Percentiles rank a stretch among this genome's conserved stretches.
phyloP scores from a whole-genome alignment of 2,888 invertebrate genomes.

The Spodoptera picta region DNA sequence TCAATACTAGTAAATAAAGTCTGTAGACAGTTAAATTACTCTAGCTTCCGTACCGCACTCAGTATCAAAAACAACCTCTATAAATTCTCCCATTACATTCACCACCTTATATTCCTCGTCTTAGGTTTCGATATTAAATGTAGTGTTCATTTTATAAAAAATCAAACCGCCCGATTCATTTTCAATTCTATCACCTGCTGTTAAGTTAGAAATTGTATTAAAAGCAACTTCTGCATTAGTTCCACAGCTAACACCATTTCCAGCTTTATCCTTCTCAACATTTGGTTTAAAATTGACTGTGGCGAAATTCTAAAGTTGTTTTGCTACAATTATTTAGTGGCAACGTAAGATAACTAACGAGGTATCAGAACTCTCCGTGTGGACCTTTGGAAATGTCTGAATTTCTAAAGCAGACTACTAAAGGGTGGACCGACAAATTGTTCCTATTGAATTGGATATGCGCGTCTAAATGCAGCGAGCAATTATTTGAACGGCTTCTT shows the following conservation, averaged over 20 bases:
- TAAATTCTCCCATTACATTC: constrained; percentile 39
- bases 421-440: constrained; percentile 84
- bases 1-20: constrained; percentile 76
- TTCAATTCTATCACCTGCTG: constrained; percentile 69
- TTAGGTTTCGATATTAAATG: constrained; percentile 57
- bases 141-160: constrained; percentile 54
- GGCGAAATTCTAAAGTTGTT: constrained; percentile 53
- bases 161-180: constrained; percentile 58
- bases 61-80: constrained; percentile 65
- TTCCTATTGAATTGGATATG: constrained; percentile 79
- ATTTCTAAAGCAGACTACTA: constrained; percentile 72
- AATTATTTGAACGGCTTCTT: constrained; percentile 74
- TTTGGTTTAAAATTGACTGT: constrained; percentile 52
- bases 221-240: constrained; percentile 30
- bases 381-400: constrained; percentile 83
- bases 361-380: constrained; percentile 79
- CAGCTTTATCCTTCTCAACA: constrained; percentile 45
- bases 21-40: constrained; percentile 79
- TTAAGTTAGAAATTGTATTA: constrained; percentile 71
- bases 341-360: constrained; percentile 83
- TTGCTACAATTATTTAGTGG: constrained; percentile 85
- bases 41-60: constrained; percentile 72
- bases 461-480: constrained; percentile 73
- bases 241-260: constrained; percentile 37
- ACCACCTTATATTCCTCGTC: constrained; percentile 49